Conservation (phyloP, 1,140 invertebrate species). For the Nephotettix cincticeps region DNA sequence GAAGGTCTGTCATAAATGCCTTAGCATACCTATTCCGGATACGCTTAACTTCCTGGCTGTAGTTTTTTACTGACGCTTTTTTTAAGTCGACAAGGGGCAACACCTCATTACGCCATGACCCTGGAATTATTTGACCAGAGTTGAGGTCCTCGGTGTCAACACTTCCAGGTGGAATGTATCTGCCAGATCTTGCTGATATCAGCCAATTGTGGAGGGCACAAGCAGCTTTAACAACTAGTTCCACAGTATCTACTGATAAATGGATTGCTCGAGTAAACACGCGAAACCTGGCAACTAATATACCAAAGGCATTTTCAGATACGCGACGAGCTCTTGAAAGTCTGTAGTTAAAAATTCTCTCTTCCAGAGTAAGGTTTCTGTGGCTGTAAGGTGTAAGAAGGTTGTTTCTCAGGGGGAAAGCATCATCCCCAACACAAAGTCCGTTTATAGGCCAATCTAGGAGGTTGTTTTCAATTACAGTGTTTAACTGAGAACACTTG, state of each 20-base stretch:
- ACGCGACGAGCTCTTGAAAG: not conserved
- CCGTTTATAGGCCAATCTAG: slow-evolving; percentile 14
- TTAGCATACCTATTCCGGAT: slow-evolving; percentile 11
- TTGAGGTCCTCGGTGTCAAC: slow-evolving; percentile 10
- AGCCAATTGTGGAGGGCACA: slow-evolving; percentile 10
- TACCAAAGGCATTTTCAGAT: not conserved
- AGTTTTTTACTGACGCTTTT: slow-evolving; percentile 8
- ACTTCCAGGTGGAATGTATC: not conserved
- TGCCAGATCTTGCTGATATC: slow-evolving; percentile 14
- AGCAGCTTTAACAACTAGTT: too few relatives aligned
- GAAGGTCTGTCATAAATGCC: slow-evolving; percentile 8
- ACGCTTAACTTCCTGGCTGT: slow-evolving; percentile 13
- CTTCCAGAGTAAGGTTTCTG: slow-evolving; percentile 5
- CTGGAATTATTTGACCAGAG: not conserved
- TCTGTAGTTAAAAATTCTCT: not conserved
- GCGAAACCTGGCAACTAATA: slow-evolving; percentile 5
- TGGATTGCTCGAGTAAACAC: not conserved
- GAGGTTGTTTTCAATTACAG: not conserved
- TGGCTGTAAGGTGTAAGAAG: slow-evolving; percentile 12
- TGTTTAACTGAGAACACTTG: not conserved
- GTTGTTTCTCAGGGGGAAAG: not conserved
- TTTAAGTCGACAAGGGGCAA: not conserved
- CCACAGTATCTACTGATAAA: slow-evolving; percentile 13
- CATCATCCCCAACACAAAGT: not conserved
- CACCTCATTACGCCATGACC: too few relatives aligned